Percentiles rank a stretch among this genome's conserved stretches.
phyloP scores from a whole-genome alignment of 2,113 vertebrate genomes.

The Poicephalus gulielmi region DNA sequence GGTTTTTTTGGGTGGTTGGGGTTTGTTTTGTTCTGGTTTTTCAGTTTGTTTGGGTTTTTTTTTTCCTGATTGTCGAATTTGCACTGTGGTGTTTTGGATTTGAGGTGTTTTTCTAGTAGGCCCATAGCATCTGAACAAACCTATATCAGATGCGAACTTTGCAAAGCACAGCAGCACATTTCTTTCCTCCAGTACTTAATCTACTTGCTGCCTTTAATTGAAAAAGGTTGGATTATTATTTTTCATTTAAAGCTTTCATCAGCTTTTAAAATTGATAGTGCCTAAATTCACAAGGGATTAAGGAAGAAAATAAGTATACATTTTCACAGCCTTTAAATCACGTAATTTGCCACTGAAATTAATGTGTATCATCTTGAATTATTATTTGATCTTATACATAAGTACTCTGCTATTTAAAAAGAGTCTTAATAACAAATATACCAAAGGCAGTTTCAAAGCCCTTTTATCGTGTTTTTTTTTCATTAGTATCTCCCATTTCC shows the following conservation, averaged over 20 bases:
- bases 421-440: slow-evolving; percentile 63
- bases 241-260: slow-evolving; percentile 54
- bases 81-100: background rate
- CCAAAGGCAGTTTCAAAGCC: slow-evolving; percentile 48
- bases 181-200: slow-evolving; percentile 31
- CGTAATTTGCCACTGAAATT: slow-evolving; percentile 56
- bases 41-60: too few species aligned
- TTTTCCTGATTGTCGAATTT: background rate
- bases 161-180: background rate
- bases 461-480: slow-evolving; percentile 45
- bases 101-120: background rate
- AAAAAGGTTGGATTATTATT: slow-evolving; percentile 59
- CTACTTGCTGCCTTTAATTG: slow-evolving; percentile 43
- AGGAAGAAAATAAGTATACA: slow-evolving; percentile 48
- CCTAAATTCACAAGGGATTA: slow-evolving; percentile 35
- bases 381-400: slow-evolving; percentile 61
- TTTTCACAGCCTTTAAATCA: slow-evolving; percentile 53
- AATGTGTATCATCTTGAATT: slow-evolving; percentile 59
- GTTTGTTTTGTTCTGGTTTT: background rate
- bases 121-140: background rate
- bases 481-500: slow-evolving; percentile 68
- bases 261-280: slow-evolving; percentile 46
- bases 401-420: slow-evolving; percentile 51
- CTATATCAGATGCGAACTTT: background rate
- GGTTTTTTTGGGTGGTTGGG: too few species aligned